phyloP scores from a whole-genome alignment of 2,797 vertebrate genomes.

The Sus cebifrons region DNA sequence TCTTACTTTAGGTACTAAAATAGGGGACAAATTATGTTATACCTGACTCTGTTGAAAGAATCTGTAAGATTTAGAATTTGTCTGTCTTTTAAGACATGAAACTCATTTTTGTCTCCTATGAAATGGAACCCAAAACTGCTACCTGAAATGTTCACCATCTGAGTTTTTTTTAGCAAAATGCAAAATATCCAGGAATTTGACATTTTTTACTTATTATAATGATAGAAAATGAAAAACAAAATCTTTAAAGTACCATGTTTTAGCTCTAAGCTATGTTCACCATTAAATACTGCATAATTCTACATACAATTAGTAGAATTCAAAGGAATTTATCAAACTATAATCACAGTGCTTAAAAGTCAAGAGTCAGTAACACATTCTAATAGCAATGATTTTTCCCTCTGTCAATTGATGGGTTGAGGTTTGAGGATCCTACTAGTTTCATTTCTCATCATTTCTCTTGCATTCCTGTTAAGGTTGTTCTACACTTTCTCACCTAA shows the following conservation, averaged over 20 bases:
- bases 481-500: not conserved
- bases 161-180: not conserved
- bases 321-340: slow-evolving; percentile 12
- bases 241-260: not conserved
- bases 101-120: not conserved
- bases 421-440: too few relatives aligned
- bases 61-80: not conserved
- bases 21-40: not conserved
- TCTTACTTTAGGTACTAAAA: not conserved
- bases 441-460: not conserved
- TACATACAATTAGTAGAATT: slow-evolving; percentile 4
- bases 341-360: not conserved
- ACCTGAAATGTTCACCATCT: slow-evolving; percentile 26
- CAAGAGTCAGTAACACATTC: not conserved
- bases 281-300: slow-evolving; percentile 10
- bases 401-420: not conserved
- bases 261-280: not conserved
- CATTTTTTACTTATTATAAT: not conserved
- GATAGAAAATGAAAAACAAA: slow-evolving; percentile 14
- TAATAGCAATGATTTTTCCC: not conserved
- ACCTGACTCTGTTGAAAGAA: not conserved
- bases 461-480: not conserved
- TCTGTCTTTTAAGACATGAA: not conserved
- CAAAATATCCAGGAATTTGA: not conserved
- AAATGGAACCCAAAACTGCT: not conserved